Evolutionary conservation across 2,888 invertebrate species (phyloP).

Genomic region (Phyto melanocephala): DNA sequence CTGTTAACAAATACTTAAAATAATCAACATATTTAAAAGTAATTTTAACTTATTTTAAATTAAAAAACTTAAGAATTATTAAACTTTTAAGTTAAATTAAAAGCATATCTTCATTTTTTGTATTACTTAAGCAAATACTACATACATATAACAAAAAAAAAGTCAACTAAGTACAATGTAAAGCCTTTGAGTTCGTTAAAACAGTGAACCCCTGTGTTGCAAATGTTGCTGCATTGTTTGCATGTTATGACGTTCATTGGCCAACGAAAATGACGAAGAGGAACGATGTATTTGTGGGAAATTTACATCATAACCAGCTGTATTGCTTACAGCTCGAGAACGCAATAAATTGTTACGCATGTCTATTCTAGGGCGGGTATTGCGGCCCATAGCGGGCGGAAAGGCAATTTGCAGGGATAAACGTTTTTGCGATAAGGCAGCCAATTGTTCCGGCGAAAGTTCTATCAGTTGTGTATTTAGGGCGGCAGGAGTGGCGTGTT

Average conservation of each 20-base stretch:
- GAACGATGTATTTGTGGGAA: conserved; percentile 75
- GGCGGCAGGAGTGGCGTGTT: not conserved
- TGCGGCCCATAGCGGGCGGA: conserved; percentile 72
- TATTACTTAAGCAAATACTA: not conserved
- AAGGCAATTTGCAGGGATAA: conserved; percentile 78
- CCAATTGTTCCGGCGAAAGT: conserved; percentile 76
- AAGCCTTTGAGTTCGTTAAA: conserved; percentile 55
- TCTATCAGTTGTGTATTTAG: conserved; percentile 73
- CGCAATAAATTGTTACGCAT: conserved; percentile 76
- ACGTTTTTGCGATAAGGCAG: conserved; percentile 76
- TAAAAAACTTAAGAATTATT: not conserved
- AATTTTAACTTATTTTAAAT: not conserved
- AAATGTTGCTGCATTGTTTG: conserved; percentile 71
- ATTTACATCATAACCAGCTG: conserved; percentile 47
- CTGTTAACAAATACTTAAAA: conserved; percentile 5
- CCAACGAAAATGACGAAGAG: conserved; percentile 70
- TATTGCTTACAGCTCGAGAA: conserved; percentile 70
- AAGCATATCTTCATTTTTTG: conserved; percentile 1
- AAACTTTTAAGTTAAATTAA: conserved; percentile 30
- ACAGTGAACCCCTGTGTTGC: conserved; percentile 76
- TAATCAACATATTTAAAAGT: not conserved
- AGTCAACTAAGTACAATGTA: too few species aligned
- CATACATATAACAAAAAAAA: too few species aligned
- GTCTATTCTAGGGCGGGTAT: conserved; percentile 68
- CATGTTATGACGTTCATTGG: conserved; percentile 70